Evolutionary conservation across 2,113 vertebrate genomes (phyloP).

Genomic region (Malurus elegans): DNA sequence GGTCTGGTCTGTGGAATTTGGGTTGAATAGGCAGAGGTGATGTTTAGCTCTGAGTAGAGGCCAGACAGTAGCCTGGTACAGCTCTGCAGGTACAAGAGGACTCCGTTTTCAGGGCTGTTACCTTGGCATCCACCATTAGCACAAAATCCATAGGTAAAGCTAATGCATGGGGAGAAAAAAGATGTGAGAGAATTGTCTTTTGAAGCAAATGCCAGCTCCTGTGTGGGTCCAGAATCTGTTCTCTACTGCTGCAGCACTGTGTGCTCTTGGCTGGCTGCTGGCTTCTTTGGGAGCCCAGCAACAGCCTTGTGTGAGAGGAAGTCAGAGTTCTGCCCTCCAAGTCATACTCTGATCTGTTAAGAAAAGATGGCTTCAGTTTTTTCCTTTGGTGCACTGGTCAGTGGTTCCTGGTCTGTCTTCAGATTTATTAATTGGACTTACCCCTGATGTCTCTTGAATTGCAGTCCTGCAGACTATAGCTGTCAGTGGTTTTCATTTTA

Average conservation of each 20-base stretch:
- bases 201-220: constrained; percentile 21
- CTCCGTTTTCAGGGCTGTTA: neutral
- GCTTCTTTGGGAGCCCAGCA: neutral
- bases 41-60: neutral
- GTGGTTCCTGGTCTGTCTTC: neutral
- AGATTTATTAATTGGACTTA: constrained; percentile 42
- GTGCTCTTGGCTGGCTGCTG: constrained; percentile 1
- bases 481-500: constrained; percentile 27
- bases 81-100: neutral
- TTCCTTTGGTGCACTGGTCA: neutral
- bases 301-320: neutral
- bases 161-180: neutral
- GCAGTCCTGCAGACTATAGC: neutral
- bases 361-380: neutral
- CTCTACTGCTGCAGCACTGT: neutral
- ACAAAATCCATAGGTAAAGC: neutral
- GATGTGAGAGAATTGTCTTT: neutral
- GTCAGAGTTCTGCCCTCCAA: neutral
- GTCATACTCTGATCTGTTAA: neutral
- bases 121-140: neutral
- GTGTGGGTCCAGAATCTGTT: neutral
- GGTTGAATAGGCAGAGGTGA: neutral
- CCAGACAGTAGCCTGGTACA: neutral
- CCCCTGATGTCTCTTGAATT: constrained; percentile 3
- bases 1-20: neutral